Evolutionary conservation across 53 echinoderm and acorn worm species (phyloP).

Genomic region (Pentamera pediparva): DNA sequence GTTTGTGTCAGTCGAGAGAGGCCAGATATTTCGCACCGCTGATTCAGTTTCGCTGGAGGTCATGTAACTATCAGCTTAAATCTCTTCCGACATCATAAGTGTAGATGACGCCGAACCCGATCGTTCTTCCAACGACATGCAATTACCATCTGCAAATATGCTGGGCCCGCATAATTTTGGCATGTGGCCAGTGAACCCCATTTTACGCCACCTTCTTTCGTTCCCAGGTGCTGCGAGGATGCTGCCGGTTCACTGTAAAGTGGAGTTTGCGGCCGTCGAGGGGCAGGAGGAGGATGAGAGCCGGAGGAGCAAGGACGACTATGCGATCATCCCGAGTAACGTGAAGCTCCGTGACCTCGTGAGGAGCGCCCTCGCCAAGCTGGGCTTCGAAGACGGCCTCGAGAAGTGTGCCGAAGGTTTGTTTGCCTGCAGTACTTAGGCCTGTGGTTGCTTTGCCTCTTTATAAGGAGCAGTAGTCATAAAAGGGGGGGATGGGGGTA

Average conservation of each 20-base stretch:
- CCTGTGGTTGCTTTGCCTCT: neutral
- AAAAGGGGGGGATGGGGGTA: too few relatives aligned
- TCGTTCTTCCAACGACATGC: too few relatives aligned
- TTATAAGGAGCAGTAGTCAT: too few relatives aligned
- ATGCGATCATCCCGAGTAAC: conserved; percentile 77
- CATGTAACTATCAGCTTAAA: too few relatives aligned
- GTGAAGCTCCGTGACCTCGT: conserved; percentile 70
- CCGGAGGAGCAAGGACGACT: conserved; percentile 56
- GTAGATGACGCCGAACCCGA: too few relatives aligned
- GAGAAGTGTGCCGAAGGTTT: conserved; percentile 71
- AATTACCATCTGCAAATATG: too few relatives aligned
- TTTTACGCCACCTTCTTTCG: neutral
- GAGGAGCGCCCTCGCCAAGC: conserved; percentile 67
- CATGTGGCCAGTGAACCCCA: too few relatives aligned
- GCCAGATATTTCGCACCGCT: too few relatives aligned
- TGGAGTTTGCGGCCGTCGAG: conserved; percentile 47
- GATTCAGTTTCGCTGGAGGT: too few relatives aligned
- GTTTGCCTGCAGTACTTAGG: neutral
- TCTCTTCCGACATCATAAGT: too few relatives aligned
- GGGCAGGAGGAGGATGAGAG: conserved; percentile 6
- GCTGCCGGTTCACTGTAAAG: conserved; percentile 84
- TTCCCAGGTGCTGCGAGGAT: conserved; percentile 51
- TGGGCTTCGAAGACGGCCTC: conserved; percentile 56
- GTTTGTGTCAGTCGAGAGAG: too few relatives aligned
- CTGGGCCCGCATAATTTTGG: too few relatives aligned